Conservation (phyloP, 2,888 invertebrate genomes). For the Cinara cedri region DNA sequence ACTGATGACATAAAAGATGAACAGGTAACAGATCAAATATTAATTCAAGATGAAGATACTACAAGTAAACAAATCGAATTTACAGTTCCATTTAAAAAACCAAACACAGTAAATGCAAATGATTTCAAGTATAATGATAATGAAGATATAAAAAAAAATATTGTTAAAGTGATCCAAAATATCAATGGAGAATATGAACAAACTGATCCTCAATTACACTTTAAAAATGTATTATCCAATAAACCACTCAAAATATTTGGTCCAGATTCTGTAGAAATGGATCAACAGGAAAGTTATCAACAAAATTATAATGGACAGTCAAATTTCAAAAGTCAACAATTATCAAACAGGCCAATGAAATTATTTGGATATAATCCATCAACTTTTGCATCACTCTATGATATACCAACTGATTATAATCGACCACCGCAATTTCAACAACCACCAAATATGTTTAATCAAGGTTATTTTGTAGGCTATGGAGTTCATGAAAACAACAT, state of each 20-base stretch:
- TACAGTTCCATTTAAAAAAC: constrained; percentile 44
- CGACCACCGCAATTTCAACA: constrained; percentile 30
- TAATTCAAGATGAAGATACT: constrained; percentile 30
- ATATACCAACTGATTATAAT: constrained; percentile 32
- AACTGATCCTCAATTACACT: constrained; percentile 4
- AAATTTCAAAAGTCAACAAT: constrained; percentile 44
- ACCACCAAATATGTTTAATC: background rate
- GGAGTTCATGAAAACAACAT: background rate
- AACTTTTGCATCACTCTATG: constrained; percentile 33
- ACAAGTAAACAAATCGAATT: constrained; percentile 34
- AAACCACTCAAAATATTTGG: constrained; percentile 35
- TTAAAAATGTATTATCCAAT: constrained; percentile 31
- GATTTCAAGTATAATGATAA: constrained; percentile 36
- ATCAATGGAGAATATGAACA: constrained; percentile 23
- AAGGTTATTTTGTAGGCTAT: constrained; percentile 1
- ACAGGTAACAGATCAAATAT: constrained; percentile 24
- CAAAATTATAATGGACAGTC: background rate
- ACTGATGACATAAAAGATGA: constrained; percentile 33
- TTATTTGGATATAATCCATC: constrained; percentile 51
- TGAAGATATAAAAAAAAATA: constrained; percentile 43
- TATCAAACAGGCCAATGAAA: constrained; percentile 45
- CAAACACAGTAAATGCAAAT: constrained; percentile 11
- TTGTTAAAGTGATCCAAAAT: constrained; percentile 53
- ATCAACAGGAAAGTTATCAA: constrained; percentile 3
- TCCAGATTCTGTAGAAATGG: constrained; percentile 21